phyloP scores from a whole-genome alignment of 2,888 invertebrate species.

The Macaria notata region DNA sequence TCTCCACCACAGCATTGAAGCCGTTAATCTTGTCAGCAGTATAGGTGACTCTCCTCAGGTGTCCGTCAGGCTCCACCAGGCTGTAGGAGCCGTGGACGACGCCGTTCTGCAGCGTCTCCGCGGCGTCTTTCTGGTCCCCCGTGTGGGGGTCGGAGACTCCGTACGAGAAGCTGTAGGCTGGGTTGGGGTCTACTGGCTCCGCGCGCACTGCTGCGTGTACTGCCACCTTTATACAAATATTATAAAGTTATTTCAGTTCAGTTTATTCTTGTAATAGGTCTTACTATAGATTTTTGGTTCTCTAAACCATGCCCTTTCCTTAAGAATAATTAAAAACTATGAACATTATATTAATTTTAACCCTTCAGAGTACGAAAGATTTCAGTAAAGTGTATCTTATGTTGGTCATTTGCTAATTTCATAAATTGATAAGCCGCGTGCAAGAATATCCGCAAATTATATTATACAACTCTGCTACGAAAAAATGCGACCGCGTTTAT shows the following conservation, averaged over 20 bases:
- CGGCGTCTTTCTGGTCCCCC: conserved; percentile 77
- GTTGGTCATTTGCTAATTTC: no score
- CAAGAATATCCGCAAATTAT: no score
- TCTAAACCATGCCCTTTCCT: no score
- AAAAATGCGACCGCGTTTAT: conserved; percentile 18
- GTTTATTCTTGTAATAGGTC: no score
- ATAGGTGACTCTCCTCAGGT: conserved; percentile 75
- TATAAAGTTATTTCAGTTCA: neutral
- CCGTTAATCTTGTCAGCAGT: conserved; percentile 80
- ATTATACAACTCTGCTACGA: conserved; percentile 5
- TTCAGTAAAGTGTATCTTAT: no score
- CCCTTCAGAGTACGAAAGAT: no score
- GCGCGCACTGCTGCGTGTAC: conserved; percentile 65
- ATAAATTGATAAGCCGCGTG: no score
- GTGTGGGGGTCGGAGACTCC: conserved; percentile 77
- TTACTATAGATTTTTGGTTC: no score
- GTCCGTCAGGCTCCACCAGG: conserved; percentile 78
- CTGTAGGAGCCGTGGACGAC: conserved; percentile 80
- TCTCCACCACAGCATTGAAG: conserved; percentile 79
- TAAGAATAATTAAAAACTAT: no score
- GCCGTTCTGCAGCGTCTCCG: conserved; percentile 77
- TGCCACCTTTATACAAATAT: conserved; percentile 40
- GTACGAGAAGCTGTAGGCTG: conserved; percentile 78
- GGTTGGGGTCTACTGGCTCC: conserved; percentile 77
- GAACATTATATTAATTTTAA: no score